phyloP scores from a whole-genome alignment of 2,113 vertebrate genomes.

The Poeciliopsis prolifica region DNA sequence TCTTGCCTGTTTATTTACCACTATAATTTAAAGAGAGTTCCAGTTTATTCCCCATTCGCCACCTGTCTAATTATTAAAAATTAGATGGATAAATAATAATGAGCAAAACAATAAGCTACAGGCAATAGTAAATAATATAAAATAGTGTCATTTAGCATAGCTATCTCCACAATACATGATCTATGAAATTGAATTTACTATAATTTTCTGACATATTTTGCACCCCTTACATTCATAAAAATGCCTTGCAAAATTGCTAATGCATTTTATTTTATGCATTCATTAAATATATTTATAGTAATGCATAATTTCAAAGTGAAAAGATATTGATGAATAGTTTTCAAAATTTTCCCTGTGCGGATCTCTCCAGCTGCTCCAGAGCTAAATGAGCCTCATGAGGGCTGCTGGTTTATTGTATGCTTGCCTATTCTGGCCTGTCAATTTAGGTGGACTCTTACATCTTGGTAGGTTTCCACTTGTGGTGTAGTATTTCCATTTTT shows the following conservation, averaged over 20 bases:
- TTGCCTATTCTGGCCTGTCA: not conserved
- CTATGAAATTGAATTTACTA: no score
- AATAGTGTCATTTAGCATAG: no score
- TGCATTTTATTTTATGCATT: no score
- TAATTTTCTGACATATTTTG: not conserved
- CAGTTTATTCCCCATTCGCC: conserved; percentile 43
- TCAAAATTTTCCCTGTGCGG: not conserved
- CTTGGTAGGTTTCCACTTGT: not conserved
- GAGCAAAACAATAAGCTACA: no score
- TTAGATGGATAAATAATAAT: not conserved
- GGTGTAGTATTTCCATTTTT: not conserved
- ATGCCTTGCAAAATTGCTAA: not conserved
- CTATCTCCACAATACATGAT: no score
- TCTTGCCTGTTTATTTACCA: conserved; percentile 65
- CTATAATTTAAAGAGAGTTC: conserved; percentile 74
- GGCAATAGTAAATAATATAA: no score
- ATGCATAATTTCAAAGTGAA: not conserved
- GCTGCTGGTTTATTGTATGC: not conserved
- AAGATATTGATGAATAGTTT: not conserved
- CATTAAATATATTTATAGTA: no score
- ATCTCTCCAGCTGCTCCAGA: not conserved
- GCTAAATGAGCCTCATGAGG: not conserved
- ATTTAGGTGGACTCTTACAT: not conserved
- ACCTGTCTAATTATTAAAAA: conserved; percentile 54
- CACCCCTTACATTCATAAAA: not conserved